Evolutionary conservation across 2,888 invertebrate species (phyloP), one percentile per base, ranked within the genome.

Genomic region (Acrocera orbiculus): DNA sequence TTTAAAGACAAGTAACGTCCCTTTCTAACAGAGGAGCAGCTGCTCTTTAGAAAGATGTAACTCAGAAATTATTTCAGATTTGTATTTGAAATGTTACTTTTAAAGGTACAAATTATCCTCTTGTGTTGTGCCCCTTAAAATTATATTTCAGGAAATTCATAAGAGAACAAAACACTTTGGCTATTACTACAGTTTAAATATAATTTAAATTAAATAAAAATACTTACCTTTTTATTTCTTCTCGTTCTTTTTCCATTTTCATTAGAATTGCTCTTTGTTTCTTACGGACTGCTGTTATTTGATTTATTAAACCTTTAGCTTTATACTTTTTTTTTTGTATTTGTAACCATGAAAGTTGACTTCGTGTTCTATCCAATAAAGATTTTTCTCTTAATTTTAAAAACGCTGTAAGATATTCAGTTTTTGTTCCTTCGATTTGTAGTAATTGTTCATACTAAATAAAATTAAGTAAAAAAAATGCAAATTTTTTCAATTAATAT

Each of bases 371-470:
- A 54, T 78, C 75, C 24, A 72, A 61, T 34, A 78, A 52, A 1
- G 72, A 67, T 47, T 73, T 71, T 50, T 77, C 76, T 6, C 74
- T 63, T 34, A 76, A 66, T 51, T 73, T 71, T 28, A 79, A 61
- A 26, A 76, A 55, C 27, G 71, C 65, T 40, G 69, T 65, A 46
- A 77, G 63, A 53, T 77, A 71, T 44, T 74, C 69, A 3, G 73
- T 67, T 47, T 76, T 62, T 11, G 65, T 58, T 44, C 73, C 71
- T 54, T 79, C 77, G 45, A 75, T 74, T 50, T 69, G 70, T 43
- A 74, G 69, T 45, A 77, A 58, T 48, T 70, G 68, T 39, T 70
- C 70, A 50, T 70, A 63, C 64, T 65, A 35, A 5, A 51, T n/a
- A 45, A 9, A 13, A 11, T 25, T 13, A 13, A 22, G 1, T 11